Percentiles rank a stretch among this genome's conserved stretches.
Conservation (phyloP, 2,888 invertebrate species). For the Sycophila texana region DNA sequence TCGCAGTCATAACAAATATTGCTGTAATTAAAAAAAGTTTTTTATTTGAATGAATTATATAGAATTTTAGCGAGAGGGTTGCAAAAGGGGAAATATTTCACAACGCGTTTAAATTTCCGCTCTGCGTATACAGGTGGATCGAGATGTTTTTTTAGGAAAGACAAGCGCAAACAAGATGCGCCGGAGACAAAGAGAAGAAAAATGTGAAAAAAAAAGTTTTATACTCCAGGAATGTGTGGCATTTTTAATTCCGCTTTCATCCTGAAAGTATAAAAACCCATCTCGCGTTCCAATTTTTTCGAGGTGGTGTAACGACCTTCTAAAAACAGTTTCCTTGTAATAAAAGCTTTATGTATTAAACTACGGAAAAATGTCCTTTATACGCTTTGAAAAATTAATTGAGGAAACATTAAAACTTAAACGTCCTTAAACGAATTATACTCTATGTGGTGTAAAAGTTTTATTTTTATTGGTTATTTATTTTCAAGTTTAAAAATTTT, state of each 20-base stretch:
- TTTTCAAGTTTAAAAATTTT: too few relatives aligned
- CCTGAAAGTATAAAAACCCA: conserved; percentile 43
- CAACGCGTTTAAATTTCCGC: not conserved
- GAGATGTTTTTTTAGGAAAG: not conserved
- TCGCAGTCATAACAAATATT: too few relatives aligned
- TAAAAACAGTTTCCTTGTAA: conserved; percentile 10
- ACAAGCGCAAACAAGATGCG: conserved; percentile 38
- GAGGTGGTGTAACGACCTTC: conserved; percentile 26
- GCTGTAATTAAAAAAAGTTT: too few relatives aligned
- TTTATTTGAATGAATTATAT: too few relatives aligned
- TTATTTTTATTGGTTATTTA: too few relatives aligned
- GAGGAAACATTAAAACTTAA: too few relatives aligned
- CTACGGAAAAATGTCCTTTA: not conserved
- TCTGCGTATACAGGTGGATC: conserved; percentile 1
- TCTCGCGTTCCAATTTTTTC: conserved; percentile 32
- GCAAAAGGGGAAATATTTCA: not conserved
- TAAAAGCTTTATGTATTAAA: conserved; percentile 13
- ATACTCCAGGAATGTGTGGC: conserved; percentile 44
- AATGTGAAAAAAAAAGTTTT: conserved; percentile 23
- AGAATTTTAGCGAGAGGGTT: too few relatives aligned
- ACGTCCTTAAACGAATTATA: too few relatives aligned
- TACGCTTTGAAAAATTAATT: too few relatives aligned
- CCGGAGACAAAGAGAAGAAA: conserved; percentile 16
- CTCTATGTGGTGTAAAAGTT: too few relatives aligned
- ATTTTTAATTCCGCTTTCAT: conserved; percentile 59